Evolutionary conservation across 2,113 vertebrate species (phyloP).

Genomic region (Microcebus murinus): DNA sequence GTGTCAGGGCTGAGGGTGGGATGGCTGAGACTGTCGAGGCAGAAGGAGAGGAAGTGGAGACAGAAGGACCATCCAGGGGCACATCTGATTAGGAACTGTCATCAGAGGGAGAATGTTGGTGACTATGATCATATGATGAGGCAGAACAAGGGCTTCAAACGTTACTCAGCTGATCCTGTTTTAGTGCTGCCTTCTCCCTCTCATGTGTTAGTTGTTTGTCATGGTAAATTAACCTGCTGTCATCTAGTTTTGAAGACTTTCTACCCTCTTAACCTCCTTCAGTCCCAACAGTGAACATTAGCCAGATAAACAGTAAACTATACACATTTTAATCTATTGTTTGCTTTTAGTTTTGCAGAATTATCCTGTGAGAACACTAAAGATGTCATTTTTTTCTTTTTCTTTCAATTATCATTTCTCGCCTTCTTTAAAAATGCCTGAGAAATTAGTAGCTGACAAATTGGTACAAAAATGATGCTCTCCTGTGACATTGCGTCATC

Average conservation of each 20-base stretch:
- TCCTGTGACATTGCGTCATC: neutral
- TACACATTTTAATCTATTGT: neutral
- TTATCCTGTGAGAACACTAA: neutral
- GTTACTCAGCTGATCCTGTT: neutral
- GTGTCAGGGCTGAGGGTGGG: constrained; percentile 1
- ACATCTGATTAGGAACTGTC: neutral
- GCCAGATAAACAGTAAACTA: constrained; percentile 11
- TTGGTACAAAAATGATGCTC: neutral
- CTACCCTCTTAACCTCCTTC: constrained; percentile 3
- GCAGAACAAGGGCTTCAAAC: neutral
- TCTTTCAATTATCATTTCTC: constrained; percentile 47
- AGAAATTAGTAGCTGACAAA: constrained; percentile 43
- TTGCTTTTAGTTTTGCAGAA: constrained; percentile 53
- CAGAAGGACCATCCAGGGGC: too few relatives aligned
- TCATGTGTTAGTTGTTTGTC: neutral
- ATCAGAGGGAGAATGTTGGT: rapidly evolving
- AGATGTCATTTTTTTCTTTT: constrained; percentile 3
- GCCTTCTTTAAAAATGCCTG: constrained; percentile 34
- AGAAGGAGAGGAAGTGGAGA: neutral
- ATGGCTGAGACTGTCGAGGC: neutral
- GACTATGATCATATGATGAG: rapidly evolving
- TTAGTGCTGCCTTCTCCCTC: neutral
- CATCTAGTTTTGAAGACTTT: neutral
- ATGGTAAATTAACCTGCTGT: neutral
- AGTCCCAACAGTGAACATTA: neutral